Evolutionary conservation across 2,888 invertebrate species (phyloP).

Genomic region (Drosophila koepferae): DNA sequence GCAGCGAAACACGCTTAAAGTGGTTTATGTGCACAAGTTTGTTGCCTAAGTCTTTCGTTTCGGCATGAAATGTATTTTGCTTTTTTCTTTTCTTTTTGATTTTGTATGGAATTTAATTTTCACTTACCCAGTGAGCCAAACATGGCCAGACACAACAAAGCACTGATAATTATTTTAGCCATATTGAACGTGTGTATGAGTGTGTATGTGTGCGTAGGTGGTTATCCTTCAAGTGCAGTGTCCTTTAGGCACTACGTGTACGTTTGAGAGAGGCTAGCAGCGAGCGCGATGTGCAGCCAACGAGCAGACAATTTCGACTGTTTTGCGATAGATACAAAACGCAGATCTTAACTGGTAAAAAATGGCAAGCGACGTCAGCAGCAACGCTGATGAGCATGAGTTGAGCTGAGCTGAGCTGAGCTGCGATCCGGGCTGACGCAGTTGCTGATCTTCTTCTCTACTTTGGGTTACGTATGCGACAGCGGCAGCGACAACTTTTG

Average conservation of each 20-base stretch:
- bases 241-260: slow-evolving; percentile 47
- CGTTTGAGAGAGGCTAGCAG: slow-evolving; percentile 44
- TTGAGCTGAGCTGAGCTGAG: slow-evolving; percentile 42
- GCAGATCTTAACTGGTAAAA: slow-evolving; percentile 70
- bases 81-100: slow-evolving; percentile 38
- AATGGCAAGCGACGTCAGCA: slow-evolving; percentile 36
- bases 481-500: slow-evolving; percentile 56
- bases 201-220: slow-evolving; percentile 28
- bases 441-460: slow-evolving; percentile 70
- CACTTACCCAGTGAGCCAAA: slow-evolving; percentile 83
- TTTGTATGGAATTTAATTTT: slow-evolving; percentile 18
- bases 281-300: slow-evolving; percentile 72
- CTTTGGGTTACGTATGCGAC: slow-evolving; percentile 52
- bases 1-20: slow-evolving; percentile 13
- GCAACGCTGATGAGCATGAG: slow-evolving; percentile 46
- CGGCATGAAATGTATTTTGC: slow-evolving; percentile 38
- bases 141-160: slow-evolving; percentile 80
- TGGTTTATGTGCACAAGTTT: slow-evolving; percentile 36
- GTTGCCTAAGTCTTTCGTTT: slow-evolving; percentile 57
- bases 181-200: slow-evolving; percentile 46
- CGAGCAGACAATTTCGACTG: slow-evolving; percentile 81
- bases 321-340: slow-evolving; percentile 71
- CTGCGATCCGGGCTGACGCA: slow-evolving; percentile 31
- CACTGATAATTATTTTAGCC: slow-evolving; percentile 79
- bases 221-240: slow-evolving; percentile 40